These are phyloP conservation scores for Hydropsyche tenuis DNA, from an alignment of 1,140 invertebrate genomes.

Conservation along the genomic window DNA sequence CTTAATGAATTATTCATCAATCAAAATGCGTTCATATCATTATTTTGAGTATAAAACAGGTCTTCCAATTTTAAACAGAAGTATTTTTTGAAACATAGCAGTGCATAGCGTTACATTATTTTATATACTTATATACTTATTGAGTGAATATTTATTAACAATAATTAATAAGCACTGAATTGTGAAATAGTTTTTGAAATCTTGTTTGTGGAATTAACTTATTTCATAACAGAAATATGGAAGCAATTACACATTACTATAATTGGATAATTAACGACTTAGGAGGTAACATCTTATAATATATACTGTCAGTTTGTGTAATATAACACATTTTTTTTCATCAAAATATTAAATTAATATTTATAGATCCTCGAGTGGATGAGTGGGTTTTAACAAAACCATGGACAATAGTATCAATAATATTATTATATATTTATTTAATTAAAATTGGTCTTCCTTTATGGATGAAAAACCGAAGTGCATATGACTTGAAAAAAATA, in stretches of 20 bases:
- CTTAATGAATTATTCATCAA: no score
- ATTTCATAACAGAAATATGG: no score
- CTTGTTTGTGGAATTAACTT: no score
- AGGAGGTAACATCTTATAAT: conserved; percentile 52
- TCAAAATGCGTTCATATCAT: no score
- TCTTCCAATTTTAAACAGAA: no score
- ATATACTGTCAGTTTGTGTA: background rate
- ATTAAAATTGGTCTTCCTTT: conserved; percentile 70
- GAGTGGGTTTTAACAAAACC: conserved; percentile 67
- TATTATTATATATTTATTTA: conserved; percentile 69
- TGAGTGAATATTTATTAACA: no score
- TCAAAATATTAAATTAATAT: background rate
- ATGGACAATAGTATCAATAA: conserved; percentile 61
- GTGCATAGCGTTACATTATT: no score
- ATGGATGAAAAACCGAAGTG: conserved; percentile 55
- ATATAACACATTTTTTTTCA: background rate
- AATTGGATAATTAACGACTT: background rate
- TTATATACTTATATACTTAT: no score
- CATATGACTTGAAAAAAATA: conserved; percentile 54
- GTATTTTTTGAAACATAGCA: no score
- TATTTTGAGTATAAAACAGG: no score
- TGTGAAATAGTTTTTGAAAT: no score
- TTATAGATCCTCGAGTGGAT: conserved; percentile 66
- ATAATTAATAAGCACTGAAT: no score
- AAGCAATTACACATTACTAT: background rate